Evolutionary conservation across 92 coral and sea anemone genomes (phyloP), one percentile per base, ranked within the genome.

Genomic region (Palythoa grandis): DNA sequence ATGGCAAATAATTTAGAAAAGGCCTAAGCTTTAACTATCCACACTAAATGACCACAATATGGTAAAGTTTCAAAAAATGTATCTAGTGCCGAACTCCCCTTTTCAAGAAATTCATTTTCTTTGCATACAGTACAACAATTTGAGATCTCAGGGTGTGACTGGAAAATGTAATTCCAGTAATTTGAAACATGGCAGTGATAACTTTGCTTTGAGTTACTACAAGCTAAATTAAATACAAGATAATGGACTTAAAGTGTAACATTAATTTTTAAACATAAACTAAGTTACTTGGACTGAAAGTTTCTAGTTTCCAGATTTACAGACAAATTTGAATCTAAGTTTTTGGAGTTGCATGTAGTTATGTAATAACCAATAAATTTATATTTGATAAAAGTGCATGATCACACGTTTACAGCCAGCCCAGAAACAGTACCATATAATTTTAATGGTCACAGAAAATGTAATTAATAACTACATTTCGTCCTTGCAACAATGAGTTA

Each of bases 371-470:
- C 6, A 43, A 43, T 43, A 29, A 29, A 29, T 29, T 29, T 29
- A 0, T 29, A 43, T 43, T 43, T 43, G 50, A 43, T 43, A 43
- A 43, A 43, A 43, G 6, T 4, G 50, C 65, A 58, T n/a, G 5
- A 14, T 14, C 17, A 58, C 65, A 14, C 20, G 12, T 58, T 14
- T 19, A 14, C 4, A 25, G 16, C 47, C 24, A 65, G 38, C 43
- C 85, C 16, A 2, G 61, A 10, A 29, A 76, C 13, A 13, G 16
- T 76, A 2, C 40, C n/a, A 70, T 35, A 43, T 8, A 69, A 29
- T 29, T 29, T 0, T 69, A 76, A 76, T 25, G 35, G 39, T 80
- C 58, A 80, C 74, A 80, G 60, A 80, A 80, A 63, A 53, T 80
- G 63, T 80, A 40, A 80, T 69, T 25, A 69, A 7, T 22, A 65